A percentile compares a stretch with the other conserved stretches of the same genome.
Evolutionary conservation across 1,140 invertebrate species (phyloP).

Genomic region (Macrobrachium nipponense): DNA sequence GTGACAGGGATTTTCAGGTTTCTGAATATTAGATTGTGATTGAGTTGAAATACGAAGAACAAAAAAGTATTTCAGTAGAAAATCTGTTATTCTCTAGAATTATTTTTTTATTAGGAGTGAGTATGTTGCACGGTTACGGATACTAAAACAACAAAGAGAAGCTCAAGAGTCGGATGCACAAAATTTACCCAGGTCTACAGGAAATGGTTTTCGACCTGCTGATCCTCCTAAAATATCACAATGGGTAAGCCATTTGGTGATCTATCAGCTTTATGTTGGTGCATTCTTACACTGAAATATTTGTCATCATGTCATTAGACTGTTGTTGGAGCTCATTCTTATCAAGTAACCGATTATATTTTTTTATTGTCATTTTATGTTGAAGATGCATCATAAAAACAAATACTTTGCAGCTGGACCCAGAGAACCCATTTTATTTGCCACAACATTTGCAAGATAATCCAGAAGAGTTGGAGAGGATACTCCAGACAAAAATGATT

Average conservation of each 20-base stretch:
- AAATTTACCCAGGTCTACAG: not conserved
- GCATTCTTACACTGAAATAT: no score
- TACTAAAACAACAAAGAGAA: slow-evolving; percentile 46
- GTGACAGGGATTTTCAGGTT: no score
- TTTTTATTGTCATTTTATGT: not conserved
- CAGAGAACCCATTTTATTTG: slow-evolving; percentile 53
- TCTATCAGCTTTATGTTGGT: no score
- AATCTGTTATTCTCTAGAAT: no score
- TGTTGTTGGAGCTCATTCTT: not conserved
- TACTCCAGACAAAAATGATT: slow-evolving; percentile 40
- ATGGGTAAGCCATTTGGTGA: no score
- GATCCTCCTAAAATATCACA: not conserved
- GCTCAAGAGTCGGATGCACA: slow-evolving; percentile 29
- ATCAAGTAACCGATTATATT: not conserved
- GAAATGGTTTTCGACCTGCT: not conserved
- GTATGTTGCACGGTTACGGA: slow-evolving; percentile 43
- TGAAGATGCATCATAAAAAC: no score
- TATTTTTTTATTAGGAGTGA: slow-evolving; percentile 33
- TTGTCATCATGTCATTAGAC: no score
- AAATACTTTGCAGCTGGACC: slow-evolving; percentile 42
- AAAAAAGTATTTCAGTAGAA: no score
- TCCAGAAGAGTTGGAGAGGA: slow-evolving; percentile 40
- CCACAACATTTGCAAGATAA: slow-evolving; percentile 54
- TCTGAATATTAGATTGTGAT: no score
- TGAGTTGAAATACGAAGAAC: no score